Evolutionary conservation across 2,113 vertebrate genomes (phyloP).

Genomic region (Galemys pyrenaicus): DNA sequence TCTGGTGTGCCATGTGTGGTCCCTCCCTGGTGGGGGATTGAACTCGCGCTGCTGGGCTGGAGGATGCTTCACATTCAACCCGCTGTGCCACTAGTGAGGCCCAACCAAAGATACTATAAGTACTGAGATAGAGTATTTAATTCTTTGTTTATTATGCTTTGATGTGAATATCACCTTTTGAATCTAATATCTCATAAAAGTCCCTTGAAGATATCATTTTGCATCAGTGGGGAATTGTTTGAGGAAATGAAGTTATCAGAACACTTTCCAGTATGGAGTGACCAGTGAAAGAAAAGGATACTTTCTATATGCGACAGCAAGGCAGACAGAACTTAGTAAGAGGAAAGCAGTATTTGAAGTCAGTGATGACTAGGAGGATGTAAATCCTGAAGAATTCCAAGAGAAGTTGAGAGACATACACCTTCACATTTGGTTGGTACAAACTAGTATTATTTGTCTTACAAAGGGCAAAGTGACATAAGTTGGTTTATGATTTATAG

Average conservation of each 20-base stretch:
- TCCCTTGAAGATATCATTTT: not conserved
- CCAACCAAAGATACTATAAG: too few relatives aligned
- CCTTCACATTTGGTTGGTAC: not conserved
- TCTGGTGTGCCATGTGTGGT: too few relatives aligned
- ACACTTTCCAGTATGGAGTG: not conserved
- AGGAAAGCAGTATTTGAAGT: not conserved
- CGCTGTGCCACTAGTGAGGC: too few relatives aligned
- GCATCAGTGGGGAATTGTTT: not conserved
- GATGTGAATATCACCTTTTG: not conserved
- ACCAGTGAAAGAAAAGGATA: not conserved
- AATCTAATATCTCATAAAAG: not conserved
- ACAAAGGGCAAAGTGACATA: not conserved
- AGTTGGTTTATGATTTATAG: not conserved
- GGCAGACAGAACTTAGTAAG: not conserved
- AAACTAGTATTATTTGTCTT: not conserved
- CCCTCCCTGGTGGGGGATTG: too few relatives aligned
- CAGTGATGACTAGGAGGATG: not conserved
- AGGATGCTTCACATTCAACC: too few relatives aligned
- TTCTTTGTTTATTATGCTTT: not conserved
- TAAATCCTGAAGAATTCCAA: not conserved
- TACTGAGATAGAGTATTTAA: not conserved
- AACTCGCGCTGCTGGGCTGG: too few relatives aligned
- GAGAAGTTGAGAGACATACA: not conserved
- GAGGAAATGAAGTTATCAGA: not conserved
- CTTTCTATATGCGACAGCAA: not conserved